Percentiles rank a stretch among this genome's conserved stretches.
Evolutionary conservation across 2,888 invertebrate species (phyloP).

Genomic region (Yponomeuta plumbellus): DNA sequence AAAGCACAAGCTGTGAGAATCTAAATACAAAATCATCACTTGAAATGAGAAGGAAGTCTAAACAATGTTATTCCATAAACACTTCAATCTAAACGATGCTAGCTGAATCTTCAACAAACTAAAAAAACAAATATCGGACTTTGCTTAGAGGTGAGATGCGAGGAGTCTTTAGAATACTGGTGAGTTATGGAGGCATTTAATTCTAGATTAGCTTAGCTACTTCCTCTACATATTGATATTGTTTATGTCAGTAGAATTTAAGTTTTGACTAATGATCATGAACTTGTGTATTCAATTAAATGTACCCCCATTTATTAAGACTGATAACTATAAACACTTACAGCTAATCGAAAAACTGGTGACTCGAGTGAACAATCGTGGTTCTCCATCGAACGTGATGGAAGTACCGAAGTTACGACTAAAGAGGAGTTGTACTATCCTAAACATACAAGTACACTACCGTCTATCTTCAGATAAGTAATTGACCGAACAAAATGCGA

Average conservation of each 20-base stretch:
- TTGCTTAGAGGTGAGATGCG: not conserved
- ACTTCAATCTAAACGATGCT: not conserved
- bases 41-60: not conserved
- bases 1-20: not conserved
- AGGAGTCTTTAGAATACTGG: conserved; percentile 3
- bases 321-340: conserved; percentile 10
- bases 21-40: not conserved
- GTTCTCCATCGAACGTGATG: conserved; percentile 2
- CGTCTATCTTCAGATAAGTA: conserved; percentile 13
- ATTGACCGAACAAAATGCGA: not conserved
- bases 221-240: not conserved
- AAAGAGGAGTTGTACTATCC: conserved; percentile 1
- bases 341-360: conserved; percentile 16
- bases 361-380: conserved; percentile 15
- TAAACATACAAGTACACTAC: conserved; percentile 2
- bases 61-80: too few species aligned
- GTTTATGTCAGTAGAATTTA: not conserved
- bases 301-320: not conserved
- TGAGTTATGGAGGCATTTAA: not conserved
- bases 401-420: conserved; percentile 5
- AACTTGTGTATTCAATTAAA: too few species aligned
- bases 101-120: not conserved
- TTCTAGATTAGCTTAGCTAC: not conserved
- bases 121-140: not conserved
- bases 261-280: not conserved